Conservation (phyloP, 2,888 invertebrate genomes). For the Chelonus formosanus region DNA sequence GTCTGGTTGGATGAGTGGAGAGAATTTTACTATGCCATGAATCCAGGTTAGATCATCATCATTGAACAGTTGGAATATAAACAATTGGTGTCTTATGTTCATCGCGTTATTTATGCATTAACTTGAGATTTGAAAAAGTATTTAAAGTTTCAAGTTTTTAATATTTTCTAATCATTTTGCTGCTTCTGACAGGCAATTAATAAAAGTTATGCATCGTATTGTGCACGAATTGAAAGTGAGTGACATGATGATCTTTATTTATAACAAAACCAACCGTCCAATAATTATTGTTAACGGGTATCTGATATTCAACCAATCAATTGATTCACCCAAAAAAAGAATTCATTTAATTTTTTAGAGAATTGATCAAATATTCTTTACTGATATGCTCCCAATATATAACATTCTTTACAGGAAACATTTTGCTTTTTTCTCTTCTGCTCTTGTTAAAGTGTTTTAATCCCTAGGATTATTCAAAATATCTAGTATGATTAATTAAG, state of each 20-base stretch:
- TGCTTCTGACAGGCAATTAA: background rate
- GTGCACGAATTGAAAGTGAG: constrained; percentile 31
- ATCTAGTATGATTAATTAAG: constrained; percentile 6
- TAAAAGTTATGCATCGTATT: constrained; percentile 11
- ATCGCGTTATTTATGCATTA: constrained; percentile 18
- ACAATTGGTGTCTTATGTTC: constrained; percentile 27
- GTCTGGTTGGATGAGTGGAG: constrained; percentile 99
- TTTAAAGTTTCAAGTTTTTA: background rate
- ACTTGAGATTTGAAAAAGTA: background rate
- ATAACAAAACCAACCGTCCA: background rate
- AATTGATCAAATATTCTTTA: constrained; percentile 17
- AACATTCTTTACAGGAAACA: constrained; percentile 2
- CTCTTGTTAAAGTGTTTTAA: constrained; percentile 37
- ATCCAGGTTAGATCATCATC: constrained; percentile 80
- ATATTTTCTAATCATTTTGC: background rate
- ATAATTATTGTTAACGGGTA: constrained; percentile 49
- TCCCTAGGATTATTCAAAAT: constrained; percentile 21
- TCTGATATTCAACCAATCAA: constrained; percentile 47
- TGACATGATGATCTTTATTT: constrained; percentile 11
- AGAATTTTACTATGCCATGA: constrained; percentile 99
- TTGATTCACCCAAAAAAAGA: too few relatives aligned
- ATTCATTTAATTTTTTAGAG: too few relatives aligned
- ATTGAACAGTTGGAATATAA: constrained; percentile 18
- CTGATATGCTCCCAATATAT: background rate
- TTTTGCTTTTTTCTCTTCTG: constrained; percentile 27